These are phyloP conservation scores for Synanthedon andrenaeformis DNA, from an alignment of 2,888 invertebrate genomes.

Conservation along the genomic window DNA sequence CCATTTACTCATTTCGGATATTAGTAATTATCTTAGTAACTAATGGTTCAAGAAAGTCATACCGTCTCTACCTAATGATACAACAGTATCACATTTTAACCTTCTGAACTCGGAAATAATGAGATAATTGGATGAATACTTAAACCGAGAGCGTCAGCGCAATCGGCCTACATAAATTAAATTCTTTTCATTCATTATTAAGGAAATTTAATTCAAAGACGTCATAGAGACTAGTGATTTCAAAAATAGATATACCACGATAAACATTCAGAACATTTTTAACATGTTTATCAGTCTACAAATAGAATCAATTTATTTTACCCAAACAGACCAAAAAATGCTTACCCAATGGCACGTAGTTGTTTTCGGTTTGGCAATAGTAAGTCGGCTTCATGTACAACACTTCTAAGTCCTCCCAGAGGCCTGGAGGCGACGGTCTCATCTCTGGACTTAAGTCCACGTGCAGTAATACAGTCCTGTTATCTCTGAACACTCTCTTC, in stretches of 20 bases:
- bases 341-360: too few relatives aligned
- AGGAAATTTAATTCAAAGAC: too few relatives aligned
- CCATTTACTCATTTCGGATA: too few relatives aligned
- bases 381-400: slow-evolving; percentile 37
- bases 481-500: slow-evolving; percentile 41
- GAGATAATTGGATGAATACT: slow-evolving; percentile 10
- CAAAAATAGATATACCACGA: too few relatives aligned
- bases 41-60: neutral
- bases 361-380: slow-evolving; percentile 18
- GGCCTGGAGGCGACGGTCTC: slow-evolving; percentile 29
- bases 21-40: too few relatives aligned
- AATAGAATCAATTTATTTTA: too few relatives aligned
- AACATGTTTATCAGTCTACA: too few relatives aligned
- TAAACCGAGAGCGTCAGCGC: neutral
- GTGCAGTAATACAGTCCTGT: slow-evolving; percentile 35
- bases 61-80: neutral
- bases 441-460: slow-evolving; percentile 31
- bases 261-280: too few relatives aligned
- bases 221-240: too few relatives aligned
- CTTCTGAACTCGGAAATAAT: slow-evolving; percentile 13
- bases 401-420: slow-evolving; percentile 34
- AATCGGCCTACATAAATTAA: neutral
- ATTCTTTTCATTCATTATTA: too few relatives aligned
- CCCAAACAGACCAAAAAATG: too few relatives aligned
- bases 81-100: slow-evolving; percentile 9